Percentiles rank a stretch among this genome's conserved stretches.
Evolutionary conservation across 2,113 vertebrate genomes (phyloP).

Genomic region (Lycaon pictus): DNA sequence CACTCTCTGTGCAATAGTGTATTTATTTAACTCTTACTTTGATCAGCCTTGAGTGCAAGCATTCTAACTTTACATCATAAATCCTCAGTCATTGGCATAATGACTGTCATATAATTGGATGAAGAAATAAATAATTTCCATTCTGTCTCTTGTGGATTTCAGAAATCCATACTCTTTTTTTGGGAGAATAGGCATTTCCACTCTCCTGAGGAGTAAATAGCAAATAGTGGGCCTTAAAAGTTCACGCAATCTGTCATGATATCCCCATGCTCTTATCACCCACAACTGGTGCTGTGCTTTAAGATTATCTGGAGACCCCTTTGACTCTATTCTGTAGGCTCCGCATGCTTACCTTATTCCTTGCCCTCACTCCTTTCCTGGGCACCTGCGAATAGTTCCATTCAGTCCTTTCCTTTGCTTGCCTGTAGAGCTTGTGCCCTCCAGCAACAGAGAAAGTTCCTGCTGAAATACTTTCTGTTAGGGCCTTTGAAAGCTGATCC

Average conservation of each 20-base stretch:
- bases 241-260: neutral
- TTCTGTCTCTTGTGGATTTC: neutral
- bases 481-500: neutral
- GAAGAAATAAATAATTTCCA: neutral
- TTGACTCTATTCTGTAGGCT: neutral
- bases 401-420: neutral
- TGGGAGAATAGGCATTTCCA: neutral
- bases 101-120: neutral
- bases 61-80: neutral
- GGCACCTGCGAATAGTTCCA: neutral
- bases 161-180: neutral
- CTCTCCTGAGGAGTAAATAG: neutral
- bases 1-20: neutral
- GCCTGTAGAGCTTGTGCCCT: neutral
- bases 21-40: neutral
- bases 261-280: neutral
- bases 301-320: neutral
- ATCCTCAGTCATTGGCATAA: neutral
- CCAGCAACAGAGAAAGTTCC: neutral
- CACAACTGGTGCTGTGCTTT: neutral
- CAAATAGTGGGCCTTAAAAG: neutral
- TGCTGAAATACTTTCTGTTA: neutral
- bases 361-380: slow-evolving; percentile 19
- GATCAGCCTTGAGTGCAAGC: neutral
- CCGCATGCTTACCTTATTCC: neutral